These are phyloP conservation scores for Candoia aspera DNA, from an alignment of 2,113 vertebrate genomes.

Conservation along the genomic window DNA sequence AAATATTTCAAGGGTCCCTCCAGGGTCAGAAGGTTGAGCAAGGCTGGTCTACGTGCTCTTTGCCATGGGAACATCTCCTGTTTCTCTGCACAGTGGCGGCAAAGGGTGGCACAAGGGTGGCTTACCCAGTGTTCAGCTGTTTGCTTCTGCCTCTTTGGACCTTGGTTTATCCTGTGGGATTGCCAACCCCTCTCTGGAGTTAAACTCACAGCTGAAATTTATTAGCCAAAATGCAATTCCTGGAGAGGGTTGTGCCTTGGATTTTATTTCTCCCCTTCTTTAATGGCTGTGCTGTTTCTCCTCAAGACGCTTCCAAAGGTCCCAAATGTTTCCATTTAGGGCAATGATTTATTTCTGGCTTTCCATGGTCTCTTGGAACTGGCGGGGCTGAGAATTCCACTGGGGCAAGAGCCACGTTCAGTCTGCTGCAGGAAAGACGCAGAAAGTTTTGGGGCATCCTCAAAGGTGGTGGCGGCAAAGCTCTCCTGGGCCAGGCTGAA, in stretches of 20 bases:
- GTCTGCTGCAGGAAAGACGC: not conserved
- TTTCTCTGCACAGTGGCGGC: no score
- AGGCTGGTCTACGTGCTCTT: no score
- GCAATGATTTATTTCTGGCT: not conserved
- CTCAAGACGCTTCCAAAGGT: slow-evolving; percentile 7
- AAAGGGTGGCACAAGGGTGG: no score
- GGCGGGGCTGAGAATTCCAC: slow-evolving; percentile 34
- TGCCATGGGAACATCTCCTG: no score
- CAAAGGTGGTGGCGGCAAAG: not conserved
- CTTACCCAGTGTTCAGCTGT: not conserved
- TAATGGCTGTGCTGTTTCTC: not conserved
- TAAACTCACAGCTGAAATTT: rapidly evolving
- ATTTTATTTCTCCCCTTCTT: not conserved
- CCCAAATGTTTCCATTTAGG: slow-evolving; percentile 12
- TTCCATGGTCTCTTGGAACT: rapidly evolving
- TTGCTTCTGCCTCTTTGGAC: not conserved
- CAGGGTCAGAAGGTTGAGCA: no score
- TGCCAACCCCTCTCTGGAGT: rapidly evolving
- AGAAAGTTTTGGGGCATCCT: not conserved
- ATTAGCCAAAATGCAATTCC: not conserved
- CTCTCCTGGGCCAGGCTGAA: slow-evolving; percentile 33
- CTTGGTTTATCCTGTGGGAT: not conserved
- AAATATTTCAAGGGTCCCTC: no score
- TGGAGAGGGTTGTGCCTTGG: not conserved
- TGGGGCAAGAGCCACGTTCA: not conserved